Percentiles rank a stretch among this genome's conserved stretches.
Conservation (phyloP, 2,113 vertebrate species). For the Phoxinus phoxinus region DNA sequence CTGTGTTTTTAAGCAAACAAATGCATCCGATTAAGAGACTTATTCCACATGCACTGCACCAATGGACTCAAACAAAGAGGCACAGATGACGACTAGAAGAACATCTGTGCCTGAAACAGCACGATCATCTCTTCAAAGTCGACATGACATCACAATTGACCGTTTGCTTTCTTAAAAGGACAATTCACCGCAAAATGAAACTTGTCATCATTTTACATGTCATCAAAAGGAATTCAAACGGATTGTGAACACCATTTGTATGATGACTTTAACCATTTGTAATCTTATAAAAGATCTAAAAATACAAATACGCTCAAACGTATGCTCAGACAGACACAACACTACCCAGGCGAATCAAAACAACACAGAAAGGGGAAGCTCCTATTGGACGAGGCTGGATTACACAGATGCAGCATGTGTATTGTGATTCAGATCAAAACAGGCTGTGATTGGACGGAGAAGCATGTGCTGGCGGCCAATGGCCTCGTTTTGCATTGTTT, state of each 20-base stretch:
- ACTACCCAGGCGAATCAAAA: slow-evolving; percentile 30
- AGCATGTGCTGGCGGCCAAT: slow-evolving; percentile 72
- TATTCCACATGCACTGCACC: not conserved
- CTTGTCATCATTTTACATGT: too few relatives aligned
- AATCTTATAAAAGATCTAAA: not conserved
- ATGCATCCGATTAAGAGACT: too few relatives aligned
- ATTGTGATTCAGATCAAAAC: slow-evolving; percentile 48
- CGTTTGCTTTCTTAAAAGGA: not conserved
- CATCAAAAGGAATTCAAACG: not conserved
- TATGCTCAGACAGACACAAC: not conserved
- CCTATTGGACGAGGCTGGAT: slow-evolving; percentile 49
- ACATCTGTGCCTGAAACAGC: not conserved
- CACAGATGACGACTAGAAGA: not conserved
- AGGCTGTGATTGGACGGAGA: slow-evolving; percentile 67
- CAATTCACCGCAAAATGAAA: not conserved
- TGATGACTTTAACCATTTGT: not conserved
- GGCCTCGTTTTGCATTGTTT: slow-evolving; percentile 63
- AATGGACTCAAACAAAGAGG: not conserved
- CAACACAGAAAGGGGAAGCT: slow-evolving; percentile 52
- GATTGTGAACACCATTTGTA: not conserved
- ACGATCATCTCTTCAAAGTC: not conserved
- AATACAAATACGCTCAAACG: not conserved
- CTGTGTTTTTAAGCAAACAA: not conserved
- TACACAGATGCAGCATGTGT: slow-evolving; percentile 49
- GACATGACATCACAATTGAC: not conserved